Conservation (phyloP, 2,113 vertebrate genomes). For the Mormoops blainvillei region DNA sequence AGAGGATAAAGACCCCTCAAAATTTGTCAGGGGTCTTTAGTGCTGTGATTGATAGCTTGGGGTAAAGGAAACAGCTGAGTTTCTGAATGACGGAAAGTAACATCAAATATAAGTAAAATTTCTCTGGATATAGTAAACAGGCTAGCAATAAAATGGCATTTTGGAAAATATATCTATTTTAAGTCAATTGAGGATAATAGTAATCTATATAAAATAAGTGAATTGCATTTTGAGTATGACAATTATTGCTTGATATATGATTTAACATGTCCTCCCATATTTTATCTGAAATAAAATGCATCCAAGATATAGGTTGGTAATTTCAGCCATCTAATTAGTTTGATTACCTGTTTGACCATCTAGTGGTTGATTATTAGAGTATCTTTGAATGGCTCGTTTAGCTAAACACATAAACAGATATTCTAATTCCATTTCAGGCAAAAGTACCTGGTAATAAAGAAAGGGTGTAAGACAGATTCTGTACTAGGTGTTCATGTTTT, state of each 20-base stretch:
- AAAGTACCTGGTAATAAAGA: not conserved
- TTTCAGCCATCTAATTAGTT: not conserved
- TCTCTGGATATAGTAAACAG: not conserved
- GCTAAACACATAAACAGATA: not conserved
- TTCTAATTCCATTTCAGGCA: not conserved
- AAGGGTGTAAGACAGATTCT: not conserved
- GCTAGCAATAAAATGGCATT: not conserved
- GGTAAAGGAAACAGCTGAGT: not conserved
- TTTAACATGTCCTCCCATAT: not conserved
- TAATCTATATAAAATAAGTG: not conserved
- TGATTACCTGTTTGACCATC: not conserved
- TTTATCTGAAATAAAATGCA: not conserved
- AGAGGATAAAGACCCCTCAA: too few species aligned
- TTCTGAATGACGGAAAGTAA: not conserved
- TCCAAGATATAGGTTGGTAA: not conserved
- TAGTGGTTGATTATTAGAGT: not conserved
- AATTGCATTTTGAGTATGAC: not conserved
- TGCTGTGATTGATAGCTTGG: not conserved
- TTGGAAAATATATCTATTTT: not conserved
- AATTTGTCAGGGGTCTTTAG: not conserved
- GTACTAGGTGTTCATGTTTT: not conserved
- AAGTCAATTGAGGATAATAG: not conserved
- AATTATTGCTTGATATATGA: not conserved
- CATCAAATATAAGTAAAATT: not conserved
- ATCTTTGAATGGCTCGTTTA: not conserved